Conservation (phyloP, 2,113 vertebrate species). For the Dipodomys ordii region DNA sequence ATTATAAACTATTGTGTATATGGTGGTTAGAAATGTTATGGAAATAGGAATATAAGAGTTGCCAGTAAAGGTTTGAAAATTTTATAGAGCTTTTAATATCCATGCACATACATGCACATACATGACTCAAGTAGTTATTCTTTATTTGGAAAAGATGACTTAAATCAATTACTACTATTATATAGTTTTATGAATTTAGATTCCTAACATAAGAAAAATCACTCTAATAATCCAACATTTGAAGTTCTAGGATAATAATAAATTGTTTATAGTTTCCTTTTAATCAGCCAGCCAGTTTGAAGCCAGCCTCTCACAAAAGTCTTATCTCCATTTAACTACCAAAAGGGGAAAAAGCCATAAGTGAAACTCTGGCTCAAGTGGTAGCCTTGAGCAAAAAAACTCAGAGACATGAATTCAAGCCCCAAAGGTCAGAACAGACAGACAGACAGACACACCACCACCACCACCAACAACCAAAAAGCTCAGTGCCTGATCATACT, state of each 20-base stretch:
- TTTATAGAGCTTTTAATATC: conserved; percentile 27
- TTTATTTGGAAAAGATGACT: neutral
- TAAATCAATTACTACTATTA: neutral
- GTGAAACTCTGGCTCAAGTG: too few relatives aligned
- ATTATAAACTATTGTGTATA: neutral
- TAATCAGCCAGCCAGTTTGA: neutral
- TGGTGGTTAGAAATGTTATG: neutral
- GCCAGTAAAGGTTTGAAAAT: neutral
- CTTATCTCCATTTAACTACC: too few relatives aligned
- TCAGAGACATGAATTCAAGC: too few relatives aligned
- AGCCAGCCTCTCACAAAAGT: too few relatives aligned
- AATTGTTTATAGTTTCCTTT: conserved; percentile 19
- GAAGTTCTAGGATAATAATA: neutral
- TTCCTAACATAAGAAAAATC: neutral
- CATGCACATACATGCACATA: neutral
- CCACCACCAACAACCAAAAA: too few relatives aligned
- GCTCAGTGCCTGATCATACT: neutral
- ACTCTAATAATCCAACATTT: neutral
- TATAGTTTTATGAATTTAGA: neutral
- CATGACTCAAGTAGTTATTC: conserved; percentile 27
- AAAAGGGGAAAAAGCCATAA: too few relatives aligned
- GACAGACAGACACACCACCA: too few relatives aligned
- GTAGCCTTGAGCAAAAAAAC: too few relatives aligned
- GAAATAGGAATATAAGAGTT: neutral
- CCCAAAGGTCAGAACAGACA: too few relatives aligned